Base-by-base conservation (phyloP, 2,888 invertebrate species). In the Dolomedes plantarius region DNA sequence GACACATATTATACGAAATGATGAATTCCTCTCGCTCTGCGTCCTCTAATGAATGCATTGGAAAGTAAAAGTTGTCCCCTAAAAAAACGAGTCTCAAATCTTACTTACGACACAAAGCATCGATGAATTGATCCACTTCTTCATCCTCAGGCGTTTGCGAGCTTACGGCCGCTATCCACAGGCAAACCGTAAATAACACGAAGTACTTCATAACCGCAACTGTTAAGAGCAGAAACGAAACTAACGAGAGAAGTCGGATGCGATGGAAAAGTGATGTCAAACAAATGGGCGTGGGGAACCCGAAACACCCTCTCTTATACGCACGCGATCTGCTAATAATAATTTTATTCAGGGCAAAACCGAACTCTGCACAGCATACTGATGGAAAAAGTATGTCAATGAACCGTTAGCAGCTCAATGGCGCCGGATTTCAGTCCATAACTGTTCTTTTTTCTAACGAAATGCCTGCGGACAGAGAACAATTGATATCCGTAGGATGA, bases 371-470 rank as follows among this genome's bases (percentile, higher is more conserved):
- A 41, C 41, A 23, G 69, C 69, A 69, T 69, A 69, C 69, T 69
- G 41, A 69, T 69, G 69, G 68, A 0, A 41, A 69, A 69, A 41
- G 69, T 69, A 41, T 69, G 69, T 69, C 69, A 69, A 41, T 41
- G 69, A 69, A 69, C 69, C 41, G 36, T 29, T 6, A 16, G 5
- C 56, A 23, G 16, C 11, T 46, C 46, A 46, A 46, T 46, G 46
- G 46, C 23, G 23, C 16, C 56, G 23, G 23, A 23, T 56, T 56
- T 56, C 56, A 23, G n/a, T n/a, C 23, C 23, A 56, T 23, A 56
- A 56, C 56, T 2, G 56, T 13, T 9, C 23, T 56, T 5, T 56
- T 56, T 23, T 23, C 16, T 6, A 56, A 46, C 46, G 9, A 56
- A 56, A 6, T 23, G 56, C 56, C 56, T 56, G 56, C 56, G 56